Evolutionary conservation across 2,797 vertebrate species (phyloP), one percentile per base, ranked within the genome.

Genomic region (Florisuga fusca): DNA sequence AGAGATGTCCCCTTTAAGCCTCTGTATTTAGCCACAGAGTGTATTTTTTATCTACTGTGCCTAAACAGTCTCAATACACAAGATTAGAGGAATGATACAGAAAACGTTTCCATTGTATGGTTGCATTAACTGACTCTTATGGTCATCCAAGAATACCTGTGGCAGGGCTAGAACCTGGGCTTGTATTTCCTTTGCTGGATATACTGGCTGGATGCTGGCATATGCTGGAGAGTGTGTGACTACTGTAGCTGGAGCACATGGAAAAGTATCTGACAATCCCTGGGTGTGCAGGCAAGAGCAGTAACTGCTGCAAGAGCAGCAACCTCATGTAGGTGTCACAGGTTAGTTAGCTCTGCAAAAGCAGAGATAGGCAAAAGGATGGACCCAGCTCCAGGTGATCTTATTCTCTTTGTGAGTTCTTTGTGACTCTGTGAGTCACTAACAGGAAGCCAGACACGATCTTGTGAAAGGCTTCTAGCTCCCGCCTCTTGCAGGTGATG

Each of bases 181-280:
- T 45, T 51, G 75, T 15, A 54, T 36, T 77, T 76, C 48, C n/a
- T 72, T 31, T n/a, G 72, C 15, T 80, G 63, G 33, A 34, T 2
- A 0, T 59, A 12, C 64, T 0, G 2, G 10, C 22, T 66, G 67
- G n/a, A 69, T 0, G 2, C 1, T 48, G 72, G 15, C 3, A 1
- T 17, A 43, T 25, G 27, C n/a, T 58, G 34, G 20, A 48, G 21
- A 15, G 4, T 6, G 10, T 15, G 19, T 8, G 29, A 15, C 41
- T 8, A 14, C 13, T 29, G 41, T 6, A 84, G 76, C 14, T n/a
- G 68, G 27, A 73, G 46, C 33, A 50, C 19, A 15, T 74, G 27
- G 62, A 54, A 72, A 75, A 66, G 48, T n/a, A 74, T 41, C 26
- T 61, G 33, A 9, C 0, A 0, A 50, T 89, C 31, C 18, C 26